Conservation (phyloP, 2,797 vertebrate genomes). For the Coracias cyanogaster region DNA sequence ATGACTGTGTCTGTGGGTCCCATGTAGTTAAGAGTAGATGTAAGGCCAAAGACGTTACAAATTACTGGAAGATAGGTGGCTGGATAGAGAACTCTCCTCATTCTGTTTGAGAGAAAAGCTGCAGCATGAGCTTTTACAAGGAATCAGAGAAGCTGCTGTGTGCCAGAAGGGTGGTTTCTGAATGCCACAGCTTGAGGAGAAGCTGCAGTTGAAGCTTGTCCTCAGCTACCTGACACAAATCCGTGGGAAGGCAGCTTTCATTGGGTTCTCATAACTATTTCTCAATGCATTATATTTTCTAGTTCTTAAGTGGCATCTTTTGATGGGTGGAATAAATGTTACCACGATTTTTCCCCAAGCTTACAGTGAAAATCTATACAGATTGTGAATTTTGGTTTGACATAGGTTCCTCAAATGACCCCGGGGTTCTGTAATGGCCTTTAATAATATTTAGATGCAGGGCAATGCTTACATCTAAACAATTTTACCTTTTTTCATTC, state of each 20-base stretch:
- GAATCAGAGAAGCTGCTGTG: background rate
- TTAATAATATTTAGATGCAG: background rate
- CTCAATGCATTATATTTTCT: constrained; percentile 12
- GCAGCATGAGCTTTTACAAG: background rate
- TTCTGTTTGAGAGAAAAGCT: background rate
- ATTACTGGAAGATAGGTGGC: background rate
- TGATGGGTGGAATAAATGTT: constrained; percentile 1
- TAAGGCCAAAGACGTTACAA: background rate
- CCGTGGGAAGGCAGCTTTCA: background rate
- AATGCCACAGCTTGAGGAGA: background rate
- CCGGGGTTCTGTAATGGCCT: background rate
- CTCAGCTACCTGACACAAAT: background rate
- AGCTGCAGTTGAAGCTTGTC: background rate
- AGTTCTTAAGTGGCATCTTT: constrained; percentile 4
- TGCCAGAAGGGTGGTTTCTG: background rate
- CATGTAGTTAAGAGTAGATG: accelerated
- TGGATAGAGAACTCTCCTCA: background rate
- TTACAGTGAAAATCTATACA: background rate
- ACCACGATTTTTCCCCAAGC: background rate
- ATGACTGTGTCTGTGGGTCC: background rate
- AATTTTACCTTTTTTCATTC: background rate
- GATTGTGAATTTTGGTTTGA: background rate
- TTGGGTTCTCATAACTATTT: constrained; percentile 14
- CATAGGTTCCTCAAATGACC: background rate
- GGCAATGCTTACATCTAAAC: background rate